Evolutionary conservation across 2,113 vertebrate genomes (phyloP), one percentile per base, ranked within the genome.

Genomic region (Lathamus discolor): DNA sequence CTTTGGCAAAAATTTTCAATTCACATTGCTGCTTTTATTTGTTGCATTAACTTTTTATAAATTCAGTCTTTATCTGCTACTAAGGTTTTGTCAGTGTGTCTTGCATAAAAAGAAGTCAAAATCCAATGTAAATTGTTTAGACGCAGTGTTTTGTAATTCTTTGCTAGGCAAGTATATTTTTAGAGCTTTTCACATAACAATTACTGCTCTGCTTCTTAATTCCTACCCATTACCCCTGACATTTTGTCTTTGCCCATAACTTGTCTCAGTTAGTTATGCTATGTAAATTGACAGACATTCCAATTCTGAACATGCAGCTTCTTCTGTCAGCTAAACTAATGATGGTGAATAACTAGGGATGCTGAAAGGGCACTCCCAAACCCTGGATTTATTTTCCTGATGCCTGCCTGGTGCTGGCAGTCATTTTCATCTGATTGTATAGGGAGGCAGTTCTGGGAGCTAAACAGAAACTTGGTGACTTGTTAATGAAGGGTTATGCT

Each of bases 171-270:
- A 89, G 66, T 74, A 8, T 92, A 82, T 94, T 84, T 95, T 89
- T 84, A 91, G n/a, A 87, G 59, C 73, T 72, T 87, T 67, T 72
- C 43, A 76, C 52, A 23, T 79, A 81, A 55, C 43, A 90, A 68
- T 91, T 91, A 39, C 3, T 86, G 39, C 39, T 94, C 92, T 78
- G 84, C 54, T 64, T 89, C 86, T 89, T 87, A 51, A 82, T 87
- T 91, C 48, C 43, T 86, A 51, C 33, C 62, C 46, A 18, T 92
- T 89, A 59, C 49, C 8, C 8, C 28, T 91, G 84, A 59, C 0
- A 0, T 59, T 92, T 75, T 91, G 29, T 86, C 49, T 85, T 94
- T 68, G 41, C 48, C 67, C 1, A 0, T 85, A 83, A 41, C 52
- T 39, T 92, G 73, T 27, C 52, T 76, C 27, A n/a, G 48, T 89